Evolutionary conservation across 2,797 vertebrate genomes (phyloP), one percentile per base, ranked within the genome.

Genomic region (Gallirallus australis): DNA sequence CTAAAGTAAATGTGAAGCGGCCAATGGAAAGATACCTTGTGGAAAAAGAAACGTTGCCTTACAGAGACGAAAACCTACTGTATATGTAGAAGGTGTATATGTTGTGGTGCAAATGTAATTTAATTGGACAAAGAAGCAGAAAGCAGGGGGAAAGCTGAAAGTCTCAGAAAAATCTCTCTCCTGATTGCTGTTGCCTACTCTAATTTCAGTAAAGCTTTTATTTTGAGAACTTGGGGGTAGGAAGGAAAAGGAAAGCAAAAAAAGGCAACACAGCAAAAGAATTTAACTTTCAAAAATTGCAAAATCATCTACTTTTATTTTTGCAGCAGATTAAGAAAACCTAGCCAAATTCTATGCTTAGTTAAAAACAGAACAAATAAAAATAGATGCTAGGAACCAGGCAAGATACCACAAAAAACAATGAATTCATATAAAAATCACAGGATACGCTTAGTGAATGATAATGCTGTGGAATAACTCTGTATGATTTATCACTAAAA

Each of bases 321-420:
- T 65, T 93, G 30, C 23, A 84, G 63, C 30, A 88, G 42, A 94
- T 84, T 86, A n/a, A 69, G 50, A 79, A 90, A 90, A 86, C 42
- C 69, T 52, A 76, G 63, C 60, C 63, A 88, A 93, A 81, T 76
- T 71, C 87, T 61, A 40, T 21, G 35, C 73, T 86, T 91, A 76
- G 70, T 82, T 95, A 90, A 89, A 94, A 94, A 59, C 37, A 65
- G 72, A 91, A 72, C n/a, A 89, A 90, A n/a, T 57, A 69, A 83
- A 95, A 95, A 94, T 86, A 94, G 77, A 82, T 82, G 45, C 39
- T 72, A 91, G 63, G 90, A 94, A 88, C 61, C 37, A 85, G 48
- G 61, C 82, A 94, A 90, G 56, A 82, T 15, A 94, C 31, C 60
- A 84, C 77, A 66, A 53, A 87, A 89, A 82, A 69, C 37, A 90